Base-by-base conservation (phyloP, 2,113 vertebrate genomes). In the Xenopus borealis region DNA sequence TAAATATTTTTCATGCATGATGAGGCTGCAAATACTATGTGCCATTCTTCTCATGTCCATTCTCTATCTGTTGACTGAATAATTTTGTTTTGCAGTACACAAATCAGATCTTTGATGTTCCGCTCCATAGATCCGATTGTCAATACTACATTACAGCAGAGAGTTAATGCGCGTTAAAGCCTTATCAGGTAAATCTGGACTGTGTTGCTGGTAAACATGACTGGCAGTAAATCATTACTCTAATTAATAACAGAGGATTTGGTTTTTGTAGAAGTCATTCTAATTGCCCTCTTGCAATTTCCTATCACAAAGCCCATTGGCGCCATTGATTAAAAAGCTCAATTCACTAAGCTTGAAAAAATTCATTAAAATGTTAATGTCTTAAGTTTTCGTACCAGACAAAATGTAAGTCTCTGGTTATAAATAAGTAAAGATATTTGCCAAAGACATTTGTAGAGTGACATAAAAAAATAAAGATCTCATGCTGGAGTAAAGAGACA, bases 191-290 rank as follows among this genome's bases (percentile, higher is more conserved):
- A 65, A 71, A 71, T 77, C 61, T 74, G 57, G 45, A 76, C 40
- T 50, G 69, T 81, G 63, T 65, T 79, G 74, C 47, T 71, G 63
- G 76, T 82, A 81, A 80, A 78, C 20, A 12, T 61, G 75, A 81
- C 65, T 81, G 82, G 62, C 74, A 69, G 62, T 66, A 81, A 78
- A 82, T 84, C 79, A 79, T 80, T 82, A 69, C 67, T 55, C 78
- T 79, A 80, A 84, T 79, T 83, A 82, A 73, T 80, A 80, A 69
- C 68, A 75, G 78, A 81, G 79, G 66, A 78, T 81, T 85, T 80
- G 79, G 23, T 71, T 80, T 81, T 64, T 81, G 72, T 72, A 84
- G 52, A 81, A 85, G 67, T 62, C 16, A 77, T 83, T 79, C 69
- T 78, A 73, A 80, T 80, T 81, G 80, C 79, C 71, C 33, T 75